These are phyloP conservation scores for Astropecten irregularis DNA, from an alignment of 53 echinoderm and acorn worm species.

Conservation along the genomic window DNA sequence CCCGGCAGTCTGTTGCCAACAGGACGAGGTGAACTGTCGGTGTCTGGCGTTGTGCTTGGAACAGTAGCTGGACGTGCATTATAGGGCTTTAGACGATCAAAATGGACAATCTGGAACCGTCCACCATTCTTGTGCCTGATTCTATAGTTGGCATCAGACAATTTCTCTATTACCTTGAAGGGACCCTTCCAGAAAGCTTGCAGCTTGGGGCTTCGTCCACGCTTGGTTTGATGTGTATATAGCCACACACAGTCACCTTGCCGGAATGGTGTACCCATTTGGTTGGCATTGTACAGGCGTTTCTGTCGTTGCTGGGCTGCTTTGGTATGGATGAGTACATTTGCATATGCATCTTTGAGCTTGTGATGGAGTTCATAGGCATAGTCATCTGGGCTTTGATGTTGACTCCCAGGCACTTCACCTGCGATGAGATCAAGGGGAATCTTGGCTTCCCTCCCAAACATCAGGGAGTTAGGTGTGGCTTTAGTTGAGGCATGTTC, in stretches of 20 bases:
- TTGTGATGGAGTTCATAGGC: background rate
- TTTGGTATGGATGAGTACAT: background rate
- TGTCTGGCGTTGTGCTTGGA: too few species aligned
- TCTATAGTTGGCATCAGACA: background rate
- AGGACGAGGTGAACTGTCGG: too few species aligned
- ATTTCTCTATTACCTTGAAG: background rate
- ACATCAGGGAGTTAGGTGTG: slow-evolving; percentile 34
- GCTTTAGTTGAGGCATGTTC: slow-evolving; percentile 1
- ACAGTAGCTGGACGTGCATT: too few species aligned
- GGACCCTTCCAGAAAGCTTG: background rate
- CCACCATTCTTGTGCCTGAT: background rate
- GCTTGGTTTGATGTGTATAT: background rate
- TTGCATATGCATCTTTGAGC: background rate
- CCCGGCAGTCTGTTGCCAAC: background rate
- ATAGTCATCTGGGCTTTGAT: background rate
- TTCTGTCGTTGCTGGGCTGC: background rate
- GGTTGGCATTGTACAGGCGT: background rate
- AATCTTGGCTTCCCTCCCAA: slow-evolving; percentile 18
- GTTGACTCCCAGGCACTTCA: too few species aligned
- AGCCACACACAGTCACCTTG: background rate
- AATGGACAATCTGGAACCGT: background rate
- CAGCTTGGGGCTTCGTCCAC: background rate
- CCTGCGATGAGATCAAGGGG: slow-evolving; percentile 13
- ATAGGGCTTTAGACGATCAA: background rate
- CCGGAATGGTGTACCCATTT: background rate